Conservation (phyloP, 2,797 vertebrate species). For the Trachurus trachurus region DNA sequence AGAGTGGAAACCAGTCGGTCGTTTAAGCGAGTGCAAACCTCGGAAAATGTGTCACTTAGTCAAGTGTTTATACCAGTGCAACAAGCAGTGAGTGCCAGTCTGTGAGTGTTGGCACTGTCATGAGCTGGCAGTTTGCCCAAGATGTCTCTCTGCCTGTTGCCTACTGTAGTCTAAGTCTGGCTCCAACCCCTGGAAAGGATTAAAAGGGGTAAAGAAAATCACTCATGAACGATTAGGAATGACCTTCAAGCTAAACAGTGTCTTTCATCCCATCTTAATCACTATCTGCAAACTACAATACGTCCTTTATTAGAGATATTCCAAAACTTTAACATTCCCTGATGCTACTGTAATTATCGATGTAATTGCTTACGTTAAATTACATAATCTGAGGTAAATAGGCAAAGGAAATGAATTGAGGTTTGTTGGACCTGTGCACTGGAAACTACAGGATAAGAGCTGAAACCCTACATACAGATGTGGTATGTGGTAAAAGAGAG, state of each 20-base stretch:
- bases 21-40: conserved; percentile 23
- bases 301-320: conserved; percentile 16
- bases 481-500: not conserved
- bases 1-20: conserved; percentile 22
- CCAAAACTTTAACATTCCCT: not conserved
- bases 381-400: not conserved
- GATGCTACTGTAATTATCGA: not conserved
- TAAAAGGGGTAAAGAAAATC: conserved; percentile 33
- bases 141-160: conserved; percentile 19
- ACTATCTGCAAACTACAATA: conserved; percentile 33
- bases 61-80: conserved; percentile 28
- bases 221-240: conserved; percentile 24
- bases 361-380: not conserved
- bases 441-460: not conserved
- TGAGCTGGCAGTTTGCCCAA: conserved; percentile 16
- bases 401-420: too few relatives aligned
- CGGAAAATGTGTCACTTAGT: conserved; percentile 18
- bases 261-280: conserved; percentile 45
- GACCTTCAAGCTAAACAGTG: conserved; percentile 28
- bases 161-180: conserved; percentile 11
- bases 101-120: conserved; percentile 24
- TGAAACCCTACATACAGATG: not conserved
- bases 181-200: conserved; percentile 28
- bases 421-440: not conserved
- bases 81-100: conserved; percentile 35